Conservation (phyloP, 2,888 invertebrate species). For the Thymelicus lineola region DNA sequence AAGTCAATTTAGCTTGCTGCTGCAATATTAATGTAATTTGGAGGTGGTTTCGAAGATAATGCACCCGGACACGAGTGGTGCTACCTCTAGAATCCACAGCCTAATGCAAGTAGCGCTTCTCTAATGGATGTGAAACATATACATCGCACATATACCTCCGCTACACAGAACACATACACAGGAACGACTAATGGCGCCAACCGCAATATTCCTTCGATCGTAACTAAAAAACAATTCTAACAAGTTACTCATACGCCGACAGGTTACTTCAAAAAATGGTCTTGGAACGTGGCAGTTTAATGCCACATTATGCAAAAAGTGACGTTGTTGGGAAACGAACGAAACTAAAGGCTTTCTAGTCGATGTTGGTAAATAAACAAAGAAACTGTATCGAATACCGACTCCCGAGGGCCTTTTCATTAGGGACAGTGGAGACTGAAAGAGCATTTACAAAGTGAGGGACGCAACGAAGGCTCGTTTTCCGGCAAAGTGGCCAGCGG, state of each 20-base stretch:
- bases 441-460: slow-evolving; percentile 22
- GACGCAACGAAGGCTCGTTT: slow-evolving; percentile 19
- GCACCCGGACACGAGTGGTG: slow-evolving; percentile 35
- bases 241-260: neutral
- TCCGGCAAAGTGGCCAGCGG: slow-evolving; percentile 8
- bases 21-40: slow-evolving; percentile 31
- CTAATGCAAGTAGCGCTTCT: slow-evolving; percentile 45
- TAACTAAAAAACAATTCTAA: slow-evolving; percentile 18
- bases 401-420: slow-evolving; percentile 15
- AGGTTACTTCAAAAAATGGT: neutral
- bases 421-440: slow-evolving; percentile 16
- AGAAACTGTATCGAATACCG: slow-evolving; percentile 6
- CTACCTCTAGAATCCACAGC: slow-evolving; percentile 30
- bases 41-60: slow-evolving; percentile 31
- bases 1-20: slow-evolving; percentile 25
- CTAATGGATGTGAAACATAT: slow-evolving; percentile 43
- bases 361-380: slow-evolving; percentile 5
- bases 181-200: slow-evolving; percentile 14
- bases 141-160: slow-evolving; percentile 15
- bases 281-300: neutral
- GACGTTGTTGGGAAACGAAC: neutral
- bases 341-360: neutral
- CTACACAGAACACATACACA: neutral
- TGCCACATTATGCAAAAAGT: neutral
- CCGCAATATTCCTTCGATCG: slow-evolving; percentile 10